Percentiles rank a stretch among this genome's conserved stretches.
Conservation (phyloP, 2,797 vertebrate genomes). For the Danio kyathit region DNA sequence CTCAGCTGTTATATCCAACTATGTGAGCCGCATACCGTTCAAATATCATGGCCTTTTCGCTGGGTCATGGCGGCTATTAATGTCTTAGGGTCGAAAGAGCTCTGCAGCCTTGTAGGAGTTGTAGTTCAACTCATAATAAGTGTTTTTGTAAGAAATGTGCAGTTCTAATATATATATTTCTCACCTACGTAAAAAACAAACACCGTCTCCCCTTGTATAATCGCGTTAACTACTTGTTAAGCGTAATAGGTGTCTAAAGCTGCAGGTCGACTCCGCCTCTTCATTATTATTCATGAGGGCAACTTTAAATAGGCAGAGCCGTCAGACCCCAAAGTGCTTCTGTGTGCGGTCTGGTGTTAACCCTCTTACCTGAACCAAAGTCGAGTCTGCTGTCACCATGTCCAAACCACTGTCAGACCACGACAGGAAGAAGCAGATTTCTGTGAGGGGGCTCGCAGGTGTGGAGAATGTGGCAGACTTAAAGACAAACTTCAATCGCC, state of each 20-base stretch:
- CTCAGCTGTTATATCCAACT: slow-evolving; percentile 61
- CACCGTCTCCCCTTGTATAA: too few species aligned
- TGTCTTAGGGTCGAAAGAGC: slow-evolving; percentile 69
- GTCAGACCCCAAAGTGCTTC: slow-evolving; percentile 47
- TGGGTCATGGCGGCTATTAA: slow-evolving; percentile 80
- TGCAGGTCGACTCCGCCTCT: slow-evolving; percentile 62
- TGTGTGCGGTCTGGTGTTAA: slow-evolving; percentile 61
- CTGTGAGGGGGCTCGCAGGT: slow-evolving; percentile 90
- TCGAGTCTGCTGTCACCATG: slow-evolving; percentile 75
- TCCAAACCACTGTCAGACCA: slow-evolving; percentile 90
- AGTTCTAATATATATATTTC: background rate
- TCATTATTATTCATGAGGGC: slow-evolving; percentile 71
- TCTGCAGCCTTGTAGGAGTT: background rate
- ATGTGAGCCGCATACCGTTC: slow-evolving; percentile 80
- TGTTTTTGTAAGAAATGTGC: background rate
- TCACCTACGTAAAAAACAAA: background rate
- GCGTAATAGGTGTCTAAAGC: background rate
- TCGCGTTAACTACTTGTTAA: background rate
- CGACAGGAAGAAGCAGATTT: slow-evolving; percentile 91
- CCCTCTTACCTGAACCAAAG: slow-evolving; percentile 60
- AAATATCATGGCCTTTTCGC: slow-evolving; percentile 87
- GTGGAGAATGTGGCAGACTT: slow-evolving; percentile 89
- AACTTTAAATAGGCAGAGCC: slow-evolving; percentile 68
- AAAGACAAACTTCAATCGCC: slow-evolving; percentile 92
- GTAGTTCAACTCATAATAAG: background rate